Evolutionary conservation across 2,888 invertebrate genomes (phyloP).

Genomic region (Campopleginae sp.): DNA sequence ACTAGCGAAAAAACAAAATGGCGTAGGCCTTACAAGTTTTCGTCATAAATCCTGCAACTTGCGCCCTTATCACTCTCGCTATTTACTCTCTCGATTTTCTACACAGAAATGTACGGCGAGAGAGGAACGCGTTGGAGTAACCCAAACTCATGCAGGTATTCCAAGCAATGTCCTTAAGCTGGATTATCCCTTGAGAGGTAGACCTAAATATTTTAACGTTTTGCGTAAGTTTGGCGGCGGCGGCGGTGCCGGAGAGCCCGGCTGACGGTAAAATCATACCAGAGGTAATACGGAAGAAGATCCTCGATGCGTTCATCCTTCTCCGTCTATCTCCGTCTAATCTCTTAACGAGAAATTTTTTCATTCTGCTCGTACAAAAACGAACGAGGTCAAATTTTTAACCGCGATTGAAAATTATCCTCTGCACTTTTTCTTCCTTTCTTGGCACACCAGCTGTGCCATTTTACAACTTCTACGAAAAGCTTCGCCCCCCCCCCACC

Average conservation of each 20-base stretch:
- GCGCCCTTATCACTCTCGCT: conserved; percentile 39
- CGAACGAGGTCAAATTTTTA: conserved; percentile 29
- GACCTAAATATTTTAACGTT: conserved; percentile 78
- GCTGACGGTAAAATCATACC: conserved; percentile 36
- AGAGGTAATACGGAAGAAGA: conserved; percentile 40
- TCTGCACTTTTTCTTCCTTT: not conserved
- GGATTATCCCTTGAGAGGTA: conserved; percentile 80
- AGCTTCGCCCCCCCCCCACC: too few relatives aligned
- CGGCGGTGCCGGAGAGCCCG: conserved; percentile 27
- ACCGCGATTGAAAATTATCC: conserved; percentile 56
- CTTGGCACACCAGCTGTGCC: conserved; percentile 51
- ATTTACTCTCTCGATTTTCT: not conserved
- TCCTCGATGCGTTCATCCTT: conserved; percentile 27
- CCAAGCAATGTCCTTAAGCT: conserved; percentile 76
- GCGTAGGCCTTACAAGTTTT: conserved; percentile 14
- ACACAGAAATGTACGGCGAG: not conserved
- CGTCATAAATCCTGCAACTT: not conserved
- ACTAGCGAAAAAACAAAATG: conserved; percentile 3
- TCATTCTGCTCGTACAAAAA: not conserved
- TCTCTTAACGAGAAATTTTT: conserved; percentile 5
- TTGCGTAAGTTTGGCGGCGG: conserved; percentile 62
- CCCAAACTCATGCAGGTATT: conserved; percentile 71
- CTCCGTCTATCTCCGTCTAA: conserved; percentile 13
- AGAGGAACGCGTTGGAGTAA: conserved; percentile 40
- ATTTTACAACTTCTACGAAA: conserved; percentile 28